phyloP scores from a whole-genome alignment of 2,113 vertebrate genomes.

The Festucalex cinctus region DNA sequence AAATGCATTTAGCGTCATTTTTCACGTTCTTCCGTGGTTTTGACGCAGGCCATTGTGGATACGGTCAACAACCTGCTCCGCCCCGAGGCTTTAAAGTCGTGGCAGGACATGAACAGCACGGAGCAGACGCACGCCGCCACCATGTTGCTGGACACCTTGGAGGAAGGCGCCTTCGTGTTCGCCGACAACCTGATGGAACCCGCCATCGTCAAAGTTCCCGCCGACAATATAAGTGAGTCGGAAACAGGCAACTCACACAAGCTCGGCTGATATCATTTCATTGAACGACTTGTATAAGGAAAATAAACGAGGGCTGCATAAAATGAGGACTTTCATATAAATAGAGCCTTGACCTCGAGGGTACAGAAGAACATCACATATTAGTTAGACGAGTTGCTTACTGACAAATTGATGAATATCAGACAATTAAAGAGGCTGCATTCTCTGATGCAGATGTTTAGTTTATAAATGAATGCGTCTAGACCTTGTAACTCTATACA shows the following conservation, averaged over 20 bases:
- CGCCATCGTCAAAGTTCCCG: conserved; percentile 93
- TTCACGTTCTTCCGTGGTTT: conserved; percentile 37
- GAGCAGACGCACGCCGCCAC: conserved; percentile 97
- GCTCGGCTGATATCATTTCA: conserved; percentile 35
- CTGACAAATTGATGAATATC: conserved; percentile 73
- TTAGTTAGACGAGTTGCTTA: conserved; percentile 67
- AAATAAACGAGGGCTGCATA: conserved; percentile 39
- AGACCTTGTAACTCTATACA: conserved; percentile 59
- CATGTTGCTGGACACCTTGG: conserved; percentile 94
- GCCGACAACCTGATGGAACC: conserved; percentile 97
- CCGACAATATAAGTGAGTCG: conserved; percentile 94
- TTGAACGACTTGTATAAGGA: conserved; percentile 35
- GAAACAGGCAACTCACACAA: conserved; percentile 5
- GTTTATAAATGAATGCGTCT: conserved; percentile 52
- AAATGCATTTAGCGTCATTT: background rate
- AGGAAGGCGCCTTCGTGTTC: conserved; percentile 97
- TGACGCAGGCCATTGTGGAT: conserved; percentile 92
- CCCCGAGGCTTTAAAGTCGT: conserved; percentile 92
- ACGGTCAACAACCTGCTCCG: conserved; percentile 97
- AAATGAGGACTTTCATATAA: conserved; percentile 62
- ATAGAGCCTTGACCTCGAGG: conserved; percentile 60
- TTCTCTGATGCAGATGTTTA: conserved; percentile 57
- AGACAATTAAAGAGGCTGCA: conserved; percentile 55
- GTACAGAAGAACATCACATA: conserved; percentile 53
- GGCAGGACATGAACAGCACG: conserved; percentile 97